Evolutionary conservation across 2,113 vertebrate genomes (phyloP).

Genomic region (Sprattus sprattus): DNA sequence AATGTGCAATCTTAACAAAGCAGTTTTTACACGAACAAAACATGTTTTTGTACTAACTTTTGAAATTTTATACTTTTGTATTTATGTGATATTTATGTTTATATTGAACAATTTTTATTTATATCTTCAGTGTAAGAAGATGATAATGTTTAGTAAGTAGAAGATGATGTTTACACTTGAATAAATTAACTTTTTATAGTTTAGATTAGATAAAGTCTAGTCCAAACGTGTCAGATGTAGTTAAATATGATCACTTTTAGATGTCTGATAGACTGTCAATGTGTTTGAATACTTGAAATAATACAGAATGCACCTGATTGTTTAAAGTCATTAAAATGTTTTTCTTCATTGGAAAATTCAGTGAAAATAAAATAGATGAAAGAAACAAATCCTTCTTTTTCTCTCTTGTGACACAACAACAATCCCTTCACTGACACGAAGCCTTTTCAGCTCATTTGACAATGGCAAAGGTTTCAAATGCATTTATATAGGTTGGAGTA

Average conservation of each 20-base stretch:
- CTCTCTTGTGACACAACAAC: neutral
- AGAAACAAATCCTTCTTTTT: neutral
- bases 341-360: constrained; percentile 50
- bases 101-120: constrained; percentile 46
- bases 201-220: constrained; percentile 30
- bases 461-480: neutral
- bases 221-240: constrained; percentile 26
- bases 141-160: constrained; percentile 8
- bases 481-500: neutral
- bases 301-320: constrained; percentile 41
- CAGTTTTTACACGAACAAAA: constrained; percentile 46
- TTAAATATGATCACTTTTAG: constrained; percentile 28
- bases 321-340: constrained; percentile 41
- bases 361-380: constrained; percentile 47
- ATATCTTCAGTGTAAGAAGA: constrained; percentile 33
- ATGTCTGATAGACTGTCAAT: constrained; percentile 37
- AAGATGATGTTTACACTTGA: constrained; percentile 40
- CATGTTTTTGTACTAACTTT: constrained; percentile 50
- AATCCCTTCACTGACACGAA: neutral
- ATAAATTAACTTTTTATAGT: constrained; percentile 8
- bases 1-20: constrained; percentile 48
- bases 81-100: constrained; percentile 28
- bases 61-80: constrained; percentile 60
- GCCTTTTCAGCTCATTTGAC: neutral
- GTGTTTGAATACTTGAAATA: constrained; percentile 57